Percentiles rank a stretch among this genome's conserved stretches.
phyloP scores from a whole-genome alignment of 2,888 invertebrate species.

The Andrena minutula region DNA sequence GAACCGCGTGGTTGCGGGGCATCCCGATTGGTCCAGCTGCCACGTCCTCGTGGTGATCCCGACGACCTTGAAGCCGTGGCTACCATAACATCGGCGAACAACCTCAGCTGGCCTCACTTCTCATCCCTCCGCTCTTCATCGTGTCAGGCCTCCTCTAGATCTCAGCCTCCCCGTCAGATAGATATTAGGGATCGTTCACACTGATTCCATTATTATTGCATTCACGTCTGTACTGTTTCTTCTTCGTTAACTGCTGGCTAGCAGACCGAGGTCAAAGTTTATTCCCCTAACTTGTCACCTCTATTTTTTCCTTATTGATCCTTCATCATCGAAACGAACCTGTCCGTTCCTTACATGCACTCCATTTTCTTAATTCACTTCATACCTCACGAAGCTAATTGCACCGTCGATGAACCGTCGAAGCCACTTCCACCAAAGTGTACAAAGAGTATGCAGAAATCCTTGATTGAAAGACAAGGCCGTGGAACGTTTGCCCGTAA shows the following conservation, averaged over 20 bases:
- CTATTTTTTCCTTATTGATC: too few species aligned
- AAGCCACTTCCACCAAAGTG: too few species aligned
- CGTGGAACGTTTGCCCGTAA: background rate
- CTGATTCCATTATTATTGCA: background rate
- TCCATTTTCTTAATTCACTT: too few species aligned
- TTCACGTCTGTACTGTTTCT: background rate
- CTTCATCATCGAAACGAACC: too few species aligned
- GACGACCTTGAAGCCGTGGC: conserved; percentile 76
- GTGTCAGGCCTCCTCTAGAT: conserved; percentile 51
- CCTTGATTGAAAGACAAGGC: background rate
- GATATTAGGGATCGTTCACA: background rate
- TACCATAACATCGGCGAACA: conserved; percentile 76
- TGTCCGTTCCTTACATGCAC: too few species aligned
- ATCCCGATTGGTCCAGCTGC: conserved; percentile 66
- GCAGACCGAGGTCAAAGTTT: background rate
- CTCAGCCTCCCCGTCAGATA: conserved; percentile 34
- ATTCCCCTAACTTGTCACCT: too few species aligned
- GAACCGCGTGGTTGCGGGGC: conserved; percentile 46
- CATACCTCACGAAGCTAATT: too few species aligned
- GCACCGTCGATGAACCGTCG: too few species aligned
- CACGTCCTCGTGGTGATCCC: conserved; percentile 77
- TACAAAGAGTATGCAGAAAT: background rate
- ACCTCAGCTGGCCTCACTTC: conserved; percentile 70
- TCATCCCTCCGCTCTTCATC: conserved; percentile 59
- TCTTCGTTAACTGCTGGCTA: background rate